Conservation (phyloP, 2,113 vertebrate species). For the Sturnira hondurensis region DNA sequence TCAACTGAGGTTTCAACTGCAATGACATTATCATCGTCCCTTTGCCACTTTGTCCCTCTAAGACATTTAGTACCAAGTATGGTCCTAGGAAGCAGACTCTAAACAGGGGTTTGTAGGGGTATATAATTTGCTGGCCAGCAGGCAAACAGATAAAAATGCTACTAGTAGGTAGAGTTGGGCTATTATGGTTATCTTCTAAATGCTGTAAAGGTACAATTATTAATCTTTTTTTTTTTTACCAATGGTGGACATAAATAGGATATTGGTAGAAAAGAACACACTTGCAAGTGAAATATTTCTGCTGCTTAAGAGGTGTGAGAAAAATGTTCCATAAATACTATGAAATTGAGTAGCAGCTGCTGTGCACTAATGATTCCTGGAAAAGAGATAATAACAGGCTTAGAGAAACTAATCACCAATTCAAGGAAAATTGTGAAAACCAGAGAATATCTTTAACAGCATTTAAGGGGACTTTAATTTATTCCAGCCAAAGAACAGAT, state of each 20-base stretch:
- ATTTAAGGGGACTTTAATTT: not conserved
- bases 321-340: not conserved
- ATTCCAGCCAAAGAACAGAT: not conserved
- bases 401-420: not conserved
- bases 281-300: not conserved
- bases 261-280: not conserved
- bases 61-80: not conserved
- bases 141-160: not conserved
- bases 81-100: not conserved
- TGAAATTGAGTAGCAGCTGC: not conserved
- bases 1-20: not conserved
- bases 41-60: not conserved
- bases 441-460: not conserved
- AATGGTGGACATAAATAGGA: not conserved
- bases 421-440: conserved; percentile 14
- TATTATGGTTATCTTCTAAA: not conserved
- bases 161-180: not conserved
- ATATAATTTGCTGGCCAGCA: not conserved
- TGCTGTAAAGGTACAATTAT: not conserved
- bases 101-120: not conserved
- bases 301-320: not conserved
- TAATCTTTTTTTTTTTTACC: not conserved
- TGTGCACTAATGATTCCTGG: not conserved
- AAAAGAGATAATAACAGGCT: not conserved
- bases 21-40: not conserved